Evolutionary conservation across 2,888 invertebrate species (phyloP).

Genomic region (Tinea pellionella): DNA sequence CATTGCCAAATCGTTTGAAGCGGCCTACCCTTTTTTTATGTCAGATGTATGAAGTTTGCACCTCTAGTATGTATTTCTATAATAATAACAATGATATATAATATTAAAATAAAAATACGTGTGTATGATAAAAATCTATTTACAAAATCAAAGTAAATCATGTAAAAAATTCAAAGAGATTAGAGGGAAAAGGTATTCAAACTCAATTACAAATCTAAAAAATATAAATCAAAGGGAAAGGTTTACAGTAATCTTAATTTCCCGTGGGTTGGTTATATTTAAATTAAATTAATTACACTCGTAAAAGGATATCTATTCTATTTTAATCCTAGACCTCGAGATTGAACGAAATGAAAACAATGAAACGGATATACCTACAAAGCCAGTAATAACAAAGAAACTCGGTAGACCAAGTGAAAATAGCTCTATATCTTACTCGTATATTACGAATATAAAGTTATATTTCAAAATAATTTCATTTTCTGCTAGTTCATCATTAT

Average conservation of each 20-base stretch:
- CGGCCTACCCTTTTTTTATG: no score
- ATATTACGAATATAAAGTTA: background rate
- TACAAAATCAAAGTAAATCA: background rate
- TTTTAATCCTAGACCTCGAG: background rate
- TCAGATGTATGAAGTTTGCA: no score
- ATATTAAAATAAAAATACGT: background rate
- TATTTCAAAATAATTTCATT: no score
- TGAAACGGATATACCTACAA: background rate
- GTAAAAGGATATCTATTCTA: background rate
- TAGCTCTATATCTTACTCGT: background rate
- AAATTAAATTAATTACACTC: background rate
- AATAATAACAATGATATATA: no score
- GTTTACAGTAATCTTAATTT: background rate
- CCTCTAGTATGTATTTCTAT: no score
- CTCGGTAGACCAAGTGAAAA: background rate
- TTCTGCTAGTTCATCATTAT: background rate
- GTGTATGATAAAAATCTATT: background rate
- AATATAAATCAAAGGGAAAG: background rate
- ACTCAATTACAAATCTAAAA: background rate
- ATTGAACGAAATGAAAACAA: conserved; percentile 3
- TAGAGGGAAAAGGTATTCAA: background rate
- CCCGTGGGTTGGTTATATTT: background rate
- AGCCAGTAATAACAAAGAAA: background rate
- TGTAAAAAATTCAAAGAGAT: background rate
- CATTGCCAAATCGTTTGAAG: no score